phyloP scores from a whole-genome alignment of 2,113 vertebrate species.

The Eidolon helvum region DNA sequence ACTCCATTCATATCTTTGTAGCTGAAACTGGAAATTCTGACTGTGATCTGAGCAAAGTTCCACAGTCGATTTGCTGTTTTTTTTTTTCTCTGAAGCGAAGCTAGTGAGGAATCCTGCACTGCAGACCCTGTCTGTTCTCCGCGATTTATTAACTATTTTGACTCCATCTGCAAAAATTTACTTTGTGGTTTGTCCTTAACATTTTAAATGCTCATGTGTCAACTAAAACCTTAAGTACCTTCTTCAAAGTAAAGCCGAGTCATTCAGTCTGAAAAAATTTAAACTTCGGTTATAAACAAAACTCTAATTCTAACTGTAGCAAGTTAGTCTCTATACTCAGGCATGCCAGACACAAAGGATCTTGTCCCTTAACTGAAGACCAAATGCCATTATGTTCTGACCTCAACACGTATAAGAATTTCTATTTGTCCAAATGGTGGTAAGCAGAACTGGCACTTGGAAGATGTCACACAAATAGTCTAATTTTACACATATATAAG shows the following conservation, averaged over 20 bases:
- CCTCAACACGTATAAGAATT: not conserved
- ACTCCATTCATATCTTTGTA: constrained; percentile 28
- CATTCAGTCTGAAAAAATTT: not conserved
- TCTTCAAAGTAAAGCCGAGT: not conserved
- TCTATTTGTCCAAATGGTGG: not conserved
- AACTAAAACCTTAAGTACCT: not conserved
- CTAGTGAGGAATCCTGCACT: not conserved
- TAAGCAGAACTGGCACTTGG: not conserved
- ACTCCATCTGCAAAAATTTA: not conserved
- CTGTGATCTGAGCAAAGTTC: not conserved
- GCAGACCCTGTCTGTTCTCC: not conserved
- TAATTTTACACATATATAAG: not conserved
- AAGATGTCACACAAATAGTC: not conserved
- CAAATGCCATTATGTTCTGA: not conserved
- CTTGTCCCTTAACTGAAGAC: not conserved
- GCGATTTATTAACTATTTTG: not conserved
- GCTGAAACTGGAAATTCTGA: constrained; percentile 56
- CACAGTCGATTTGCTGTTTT: not conserved
- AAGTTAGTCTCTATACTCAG: not conserved
- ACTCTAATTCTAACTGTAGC: not conserved
- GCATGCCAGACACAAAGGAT: not conserved
- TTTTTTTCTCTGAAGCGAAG: not conserved
- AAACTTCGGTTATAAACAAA: not conserved
- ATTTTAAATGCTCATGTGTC: not conserved
- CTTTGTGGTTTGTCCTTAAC: not conserved